A percentile compares a stretch with the other conserved stretches of the same genome.
phyloP scores from a whole-genome alignment of 2,113 vertebrate genomes.

The Apteryx owenii region DNA sequence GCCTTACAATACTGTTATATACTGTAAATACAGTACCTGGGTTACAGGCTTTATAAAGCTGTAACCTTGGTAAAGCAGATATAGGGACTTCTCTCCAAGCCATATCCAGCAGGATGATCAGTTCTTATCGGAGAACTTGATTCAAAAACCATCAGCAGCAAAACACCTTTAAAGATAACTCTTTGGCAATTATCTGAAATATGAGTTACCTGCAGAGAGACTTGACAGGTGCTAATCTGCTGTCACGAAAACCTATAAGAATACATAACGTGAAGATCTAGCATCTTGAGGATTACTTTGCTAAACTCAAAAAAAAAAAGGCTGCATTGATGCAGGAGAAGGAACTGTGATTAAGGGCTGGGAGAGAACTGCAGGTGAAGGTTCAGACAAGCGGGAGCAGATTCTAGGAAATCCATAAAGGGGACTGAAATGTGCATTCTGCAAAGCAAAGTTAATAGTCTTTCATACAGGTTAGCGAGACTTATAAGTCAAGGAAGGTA shows the following conservation, averaged over 20 bases:
- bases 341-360: neutral
- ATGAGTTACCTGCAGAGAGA: neutral
- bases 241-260: neutral
- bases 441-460: neutral
- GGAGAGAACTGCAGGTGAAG: neutral
- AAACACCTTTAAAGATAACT: neutral
- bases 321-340: neutral
- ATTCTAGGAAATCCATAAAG: neutral
- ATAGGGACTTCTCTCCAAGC: neutral
- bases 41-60: neutral
- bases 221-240: neutral
- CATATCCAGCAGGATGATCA: neutral
- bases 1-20: neutral
- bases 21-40: neutral
- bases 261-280: accelerated
- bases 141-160: neutral
- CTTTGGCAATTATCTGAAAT: neutral
- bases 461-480: too few species aligned
- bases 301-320: neutral
- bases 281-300: neutral
- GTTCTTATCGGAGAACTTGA: neutral
- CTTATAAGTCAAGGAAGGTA: neutral
- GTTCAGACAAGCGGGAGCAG: accelerated
- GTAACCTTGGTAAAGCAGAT: neutral
- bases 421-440: too few species aligned